Base-by-base conservation (phyloP, 1,140 invertebrate genomes). In the Sinella curviseta region DNA sequence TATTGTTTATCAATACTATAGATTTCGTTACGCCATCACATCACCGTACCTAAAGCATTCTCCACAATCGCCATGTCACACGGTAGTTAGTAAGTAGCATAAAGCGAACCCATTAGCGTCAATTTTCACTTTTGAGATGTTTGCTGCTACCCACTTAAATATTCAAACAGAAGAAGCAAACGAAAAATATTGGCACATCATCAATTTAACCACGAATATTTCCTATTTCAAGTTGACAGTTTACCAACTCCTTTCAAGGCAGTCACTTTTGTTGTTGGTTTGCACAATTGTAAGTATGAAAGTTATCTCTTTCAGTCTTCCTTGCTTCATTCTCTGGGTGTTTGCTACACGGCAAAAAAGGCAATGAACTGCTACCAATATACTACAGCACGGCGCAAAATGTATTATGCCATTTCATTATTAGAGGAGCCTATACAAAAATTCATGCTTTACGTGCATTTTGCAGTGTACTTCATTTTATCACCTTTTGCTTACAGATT, bases 41-140 rank as follows among this genome's bases (percentile, higher is more conserved):
- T n/a, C n/a, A n/a, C n/a, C n/a, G n/a, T n/a, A n/a, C n/a, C n/a
- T n/a, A n/a, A n/a, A n/a, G n/a, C n/a, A n/a, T n/a, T n/a, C n/a
- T n/a, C n/a, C n/a, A n/a, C n/a, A n/a, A n/a, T n/a, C n/a, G n/a
- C n/a, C n/a, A n/a, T n/a, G n/a, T 8, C 39, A 48, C 8, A 12
- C 20, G 20, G 39, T 48, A 48, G 39, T 48, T 20, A 48, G 20
- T 48, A 48, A 48, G 20, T 8, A 48, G 39, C 39, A 48, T 48
- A 48, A 48, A 60, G 24, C 57, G 24, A 60, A 60, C 3, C 57
- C 57, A 60, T 60, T 60, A 60, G 24, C 57, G 24, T 60, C 57
- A 60, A 60, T 60, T 60, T 60, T 60, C 57, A n/a, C 24, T 60
- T 60, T 60, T n/a, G 24, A 60, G 8, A 20, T 48, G 39, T 60